Conservation (phyloP, 2,888 invertebrate genomes). For the Conops quadrifasciatus region DNA sequence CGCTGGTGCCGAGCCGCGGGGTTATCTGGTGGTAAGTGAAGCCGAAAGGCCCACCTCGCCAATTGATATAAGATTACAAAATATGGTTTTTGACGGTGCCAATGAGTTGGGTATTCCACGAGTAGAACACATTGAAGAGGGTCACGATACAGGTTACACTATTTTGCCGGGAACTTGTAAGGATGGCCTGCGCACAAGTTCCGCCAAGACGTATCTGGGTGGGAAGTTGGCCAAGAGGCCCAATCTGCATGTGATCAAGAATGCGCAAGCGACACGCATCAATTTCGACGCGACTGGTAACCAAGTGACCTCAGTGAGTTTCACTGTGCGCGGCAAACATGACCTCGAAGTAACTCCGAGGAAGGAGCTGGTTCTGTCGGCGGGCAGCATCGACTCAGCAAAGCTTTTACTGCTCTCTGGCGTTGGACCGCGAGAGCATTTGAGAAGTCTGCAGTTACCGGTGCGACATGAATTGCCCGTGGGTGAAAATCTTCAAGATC, state of each 20-base stretch:
- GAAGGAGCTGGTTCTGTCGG: slow-evolving; percentile 52
- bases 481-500: slow-evolving; percentile 82
- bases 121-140: slow-evolving; percentile 72
- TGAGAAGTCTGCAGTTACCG: slow-evolving; percentile 44
- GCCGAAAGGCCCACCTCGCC: too few species aligned
- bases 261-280: too few species aligned
- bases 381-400: slow-evolving; percentile 53
- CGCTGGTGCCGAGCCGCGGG: slow-evolving; percentile 63
- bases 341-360: slow-evolving; percentile 40
- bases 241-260: too few species aligned
- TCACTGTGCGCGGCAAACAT: neutral
- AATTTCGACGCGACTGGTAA: slow-evolving; percentile 38
- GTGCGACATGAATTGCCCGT: slow-evolving; percentile 64
- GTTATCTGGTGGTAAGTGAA: slow-evolving; percentile 65
- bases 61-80: slow-evolving; percentile 65
- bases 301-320: slow-evolving; percentile 44
- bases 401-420: slow-evolving; percentile 53
- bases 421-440: slow-evolving; percentile 49
- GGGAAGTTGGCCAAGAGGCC: too few species aligned
- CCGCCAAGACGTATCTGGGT: too few species aligned
- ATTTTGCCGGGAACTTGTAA: too few species aligned
- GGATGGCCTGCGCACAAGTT: too few species aligned
- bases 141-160: slow-evolving; percentile 32
- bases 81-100: slow-evolving; percentile 68
- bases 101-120: slow-evolving; percentile 72